Conservation (phyloP, 2,888 invertebrate species). For the Glyphotaelius pellucidus region DNA sequence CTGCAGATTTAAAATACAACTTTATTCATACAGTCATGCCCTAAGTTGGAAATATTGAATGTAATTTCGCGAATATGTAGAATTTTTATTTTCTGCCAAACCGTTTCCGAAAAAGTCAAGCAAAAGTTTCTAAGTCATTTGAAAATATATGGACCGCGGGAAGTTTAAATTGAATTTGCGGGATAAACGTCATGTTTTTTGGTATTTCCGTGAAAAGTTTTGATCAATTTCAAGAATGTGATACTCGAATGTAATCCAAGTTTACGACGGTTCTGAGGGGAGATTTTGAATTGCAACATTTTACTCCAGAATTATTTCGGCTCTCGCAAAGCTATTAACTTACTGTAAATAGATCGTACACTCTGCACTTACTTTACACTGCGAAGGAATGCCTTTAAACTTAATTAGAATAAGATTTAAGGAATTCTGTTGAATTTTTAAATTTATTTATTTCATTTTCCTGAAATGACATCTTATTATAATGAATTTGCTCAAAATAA, state of each 20-base stretch:
- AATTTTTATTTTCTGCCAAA: neutral
- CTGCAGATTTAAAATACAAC: neutral
- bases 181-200: conserved; percentile 21
- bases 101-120: neutral
- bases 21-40: neutral
- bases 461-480: neutral
- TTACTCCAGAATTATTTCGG: neutral
- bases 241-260: neutral
- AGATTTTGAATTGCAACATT: neutral
- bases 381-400: neutral
- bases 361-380: no score
- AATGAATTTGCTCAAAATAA: neutral
- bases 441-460: neutral
- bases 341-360: neutral
- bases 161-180: conserved; percentile 40
- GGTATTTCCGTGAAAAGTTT: conserved; percentile 18
- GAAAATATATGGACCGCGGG: neutral
- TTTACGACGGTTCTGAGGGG: neutral
- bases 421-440: neutral
- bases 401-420: neutral
- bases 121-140: conserved; percentile 1
- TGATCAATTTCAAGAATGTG: conserved; percentile 19
- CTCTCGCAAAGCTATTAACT: neutral
- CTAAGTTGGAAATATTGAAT: neutral
- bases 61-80: neutral